Percentiles rank a stretch among this genome's conserved stretches.
Evolutionary conservation across 1,140 invertebrate species (phyloP).

Genomic region (Orius laevigatus): DNA sequence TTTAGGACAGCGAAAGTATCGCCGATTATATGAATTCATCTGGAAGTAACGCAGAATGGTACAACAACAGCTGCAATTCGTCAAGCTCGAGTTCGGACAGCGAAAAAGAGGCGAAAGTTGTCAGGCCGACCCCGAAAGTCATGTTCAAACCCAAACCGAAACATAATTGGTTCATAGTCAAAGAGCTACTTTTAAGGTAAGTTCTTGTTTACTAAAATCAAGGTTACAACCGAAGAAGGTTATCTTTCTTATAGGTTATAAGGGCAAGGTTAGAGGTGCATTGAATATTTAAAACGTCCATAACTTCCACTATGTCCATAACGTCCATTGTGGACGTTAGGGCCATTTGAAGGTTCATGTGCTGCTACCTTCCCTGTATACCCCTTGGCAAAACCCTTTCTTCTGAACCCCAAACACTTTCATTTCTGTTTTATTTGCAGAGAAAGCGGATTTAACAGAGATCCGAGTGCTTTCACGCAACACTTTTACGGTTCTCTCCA

Average conservation of each 20-base stretch:
- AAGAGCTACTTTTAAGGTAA: conserved; percentile 26
- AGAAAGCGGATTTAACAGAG: conserved; percentile 38
- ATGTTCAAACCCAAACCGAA: conserved; percentile 42
- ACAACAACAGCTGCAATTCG: no score
- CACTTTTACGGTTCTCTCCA: conserved; percentile 67
- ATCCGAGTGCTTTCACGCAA: conserved; percentile 42
- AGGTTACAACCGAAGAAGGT: not conserved
- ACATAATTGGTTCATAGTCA: conserved; percentile 44
- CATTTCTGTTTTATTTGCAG: conserved; percentile 38
- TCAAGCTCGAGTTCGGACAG: no score
- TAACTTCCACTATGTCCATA: not conserved
- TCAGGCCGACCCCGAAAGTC: conserved; percentile 24
- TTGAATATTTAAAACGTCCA: no score
- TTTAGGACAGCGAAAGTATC: no score
- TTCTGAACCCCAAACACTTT: no score
- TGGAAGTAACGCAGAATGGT: no score
- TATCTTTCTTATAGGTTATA: not conserved
- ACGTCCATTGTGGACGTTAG: not conserved
- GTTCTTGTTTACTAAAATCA: not conserved
- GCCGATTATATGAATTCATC: no score
- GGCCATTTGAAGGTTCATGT: no score
- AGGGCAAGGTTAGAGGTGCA: not conserved
- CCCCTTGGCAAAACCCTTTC: no score
- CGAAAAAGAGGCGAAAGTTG: no score
- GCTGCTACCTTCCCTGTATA: no score